phyloP scores from a whole-genome alignment of 1,140 invertebrate genomes.

The Drosophila trapezifrons region DNA sequence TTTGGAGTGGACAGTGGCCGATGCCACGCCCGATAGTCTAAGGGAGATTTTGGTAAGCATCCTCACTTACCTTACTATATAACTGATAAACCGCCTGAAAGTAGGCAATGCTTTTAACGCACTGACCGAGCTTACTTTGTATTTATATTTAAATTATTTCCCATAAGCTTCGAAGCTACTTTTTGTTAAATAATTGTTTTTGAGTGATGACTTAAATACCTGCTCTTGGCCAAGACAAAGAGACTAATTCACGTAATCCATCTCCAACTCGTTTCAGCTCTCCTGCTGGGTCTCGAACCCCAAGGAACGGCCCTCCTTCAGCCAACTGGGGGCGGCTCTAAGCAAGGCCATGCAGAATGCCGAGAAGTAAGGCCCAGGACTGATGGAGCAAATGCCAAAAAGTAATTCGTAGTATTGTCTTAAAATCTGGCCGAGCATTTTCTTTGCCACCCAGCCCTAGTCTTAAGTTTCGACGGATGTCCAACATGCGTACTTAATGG shows the following conservation, averaged over 20 bases:
- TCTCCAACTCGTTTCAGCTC: slow-evolving; percentile 25
- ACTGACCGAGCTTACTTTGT: not conserved
- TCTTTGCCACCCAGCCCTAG: slow-evolving; percentile 18
- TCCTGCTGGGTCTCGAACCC: slow-evolving; percentile 87
- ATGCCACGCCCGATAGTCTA: slow-evolving; percentile 87
- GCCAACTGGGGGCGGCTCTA: slow-evolving; percentile 76
- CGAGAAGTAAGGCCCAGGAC: slow-evolving; percentile 60
- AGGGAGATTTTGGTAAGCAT: slow-evolving; percentile 86
- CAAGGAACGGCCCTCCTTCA: slow-evolving; percentile 87
- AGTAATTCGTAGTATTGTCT: slow-evolving; percentile 45
- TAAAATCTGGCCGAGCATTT: slow-evolving; percentile 24
- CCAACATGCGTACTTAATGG: slow-evolving; percentile 63
- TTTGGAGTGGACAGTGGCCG: slow-evolving; percentile 88
- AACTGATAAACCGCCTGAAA: too few relatives aligned
- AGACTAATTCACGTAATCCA: not conserved
- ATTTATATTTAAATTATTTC: not conserved
- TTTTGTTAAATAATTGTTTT: not conserved
- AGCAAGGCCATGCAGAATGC: slow-evolving; percentile 81
- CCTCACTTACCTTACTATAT: too few relatives aligned
- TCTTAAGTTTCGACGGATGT: slow-evolving; percentile 33
- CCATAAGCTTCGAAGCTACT: not conserved
- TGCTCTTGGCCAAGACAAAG: not conserved
- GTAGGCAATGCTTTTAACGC: too few relatives aligned
- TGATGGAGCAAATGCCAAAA: slow-evolving; percentile 48
- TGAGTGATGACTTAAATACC: not conserved